These are phyloP conservation scores for Bombus fervidus DNA, from an alignment of 1,140 invertebrate genomes.

Conservation along the genomic window DNA sequence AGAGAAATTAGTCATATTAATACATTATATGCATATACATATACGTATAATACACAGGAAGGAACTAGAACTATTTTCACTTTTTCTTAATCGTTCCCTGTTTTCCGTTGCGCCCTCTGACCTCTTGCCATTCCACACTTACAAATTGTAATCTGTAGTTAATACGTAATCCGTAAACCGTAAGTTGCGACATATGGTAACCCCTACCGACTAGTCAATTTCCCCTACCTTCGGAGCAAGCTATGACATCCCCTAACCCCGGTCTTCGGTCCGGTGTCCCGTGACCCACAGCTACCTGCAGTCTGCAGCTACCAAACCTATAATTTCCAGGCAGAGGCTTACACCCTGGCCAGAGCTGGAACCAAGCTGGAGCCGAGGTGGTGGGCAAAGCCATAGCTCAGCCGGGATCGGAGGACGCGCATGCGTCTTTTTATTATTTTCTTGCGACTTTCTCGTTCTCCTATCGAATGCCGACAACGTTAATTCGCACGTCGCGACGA, in stretches of 20 bases:
- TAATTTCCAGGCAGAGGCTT: slow-evolving; percentile 75
- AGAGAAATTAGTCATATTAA: background rate
- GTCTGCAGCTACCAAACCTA: slow-evolving; percentile 79
- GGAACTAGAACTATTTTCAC: background rate
- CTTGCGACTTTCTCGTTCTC: slow-evolving; percentile 26
- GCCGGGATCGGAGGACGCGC: slow-evolving; percentile 34
- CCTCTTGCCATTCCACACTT: too few species aligned
- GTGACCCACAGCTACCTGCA: slow-evolving; percentile 73
- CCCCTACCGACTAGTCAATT: background rate
- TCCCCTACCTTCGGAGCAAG: slow-evolving; percentile 13
- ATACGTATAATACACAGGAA: background rate
- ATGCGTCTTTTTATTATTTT: slow-evolving; percentile 32
- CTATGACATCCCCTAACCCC: slow-evolving; percentile 26
- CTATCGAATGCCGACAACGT: slow-evolving; percentile 2
- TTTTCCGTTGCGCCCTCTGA: background rate
- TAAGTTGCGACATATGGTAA: background rate
- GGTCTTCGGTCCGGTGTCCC: background rate
- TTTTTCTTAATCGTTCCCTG: too few species aligned
- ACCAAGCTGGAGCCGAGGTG: slow-evolving; percentile 55
- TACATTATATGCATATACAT: background rate
- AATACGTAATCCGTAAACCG: background rate
- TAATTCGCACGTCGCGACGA: background rate
- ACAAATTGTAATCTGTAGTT: background rate
- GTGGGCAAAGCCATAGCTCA: slow-evolving; percentile 64
- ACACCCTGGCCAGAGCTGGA: slow-evolving; percentile 69